Evolutionary conservation across 1,140 invertebrate genomes (phyloP).

Genomic region (Ceratosolen fusciceps): DNA sequence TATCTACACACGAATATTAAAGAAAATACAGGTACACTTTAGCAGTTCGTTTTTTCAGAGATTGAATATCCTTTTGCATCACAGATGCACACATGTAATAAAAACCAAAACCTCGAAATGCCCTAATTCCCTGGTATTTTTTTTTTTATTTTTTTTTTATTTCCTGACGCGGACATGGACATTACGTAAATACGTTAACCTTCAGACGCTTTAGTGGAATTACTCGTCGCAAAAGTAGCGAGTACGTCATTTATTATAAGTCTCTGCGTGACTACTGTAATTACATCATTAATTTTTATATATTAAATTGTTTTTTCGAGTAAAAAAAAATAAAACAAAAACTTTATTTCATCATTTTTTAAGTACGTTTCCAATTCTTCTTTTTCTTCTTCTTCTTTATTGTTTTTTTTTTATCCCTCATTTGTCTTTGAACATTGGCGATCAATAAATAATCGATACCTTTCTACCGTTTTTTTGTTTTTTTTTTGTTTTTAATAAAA

Average conservation of each 20-base stretch:
- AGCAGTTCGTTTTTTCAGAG: conserved; percentile 8
- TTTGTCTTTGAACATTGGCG: conserved; percentile 6
- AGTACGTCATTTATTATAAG: conserved; percentile 11
- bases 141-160: conserved; percentile 30
- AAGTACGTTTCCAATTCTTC: conserved; percentile 25
- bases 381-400: not conserved
- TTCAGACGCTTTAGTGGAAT: conserved; percentile 23
- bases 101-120: conserved; percentile 21
- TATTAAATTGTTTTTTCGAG: conserved; percentile 17
- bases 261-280: conserved; percentile 14
- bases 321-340: conserved; percentile 23
- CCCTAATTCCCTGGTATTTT: conserved; percentile 28
- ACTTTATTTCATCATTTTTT: conserved; percentile 20
- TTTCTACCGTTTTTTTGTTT: too few species aligned
- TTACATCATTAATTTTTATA: conserved; percentile 16
- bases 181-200: conserved; percentile 31
- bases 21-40: conserved; percentile 43
- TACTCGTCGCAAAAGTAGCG: conserved; percentile 47
- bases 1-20: conserved; percentile 30
- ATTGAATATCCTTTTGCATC: conserved; percentile 13
- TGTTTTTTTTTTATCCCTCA: not conserved
- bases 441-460: conserved; percentile 24
- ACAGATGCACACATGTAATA: conserved; percentile 21
- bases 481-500: conserved; percentile 26
- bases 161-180: conserved; percentile 21